phyloP scores from a whole-genome alignment of 2,888 invertebrate genomes.

The Agonopterix arenella region DNA sequence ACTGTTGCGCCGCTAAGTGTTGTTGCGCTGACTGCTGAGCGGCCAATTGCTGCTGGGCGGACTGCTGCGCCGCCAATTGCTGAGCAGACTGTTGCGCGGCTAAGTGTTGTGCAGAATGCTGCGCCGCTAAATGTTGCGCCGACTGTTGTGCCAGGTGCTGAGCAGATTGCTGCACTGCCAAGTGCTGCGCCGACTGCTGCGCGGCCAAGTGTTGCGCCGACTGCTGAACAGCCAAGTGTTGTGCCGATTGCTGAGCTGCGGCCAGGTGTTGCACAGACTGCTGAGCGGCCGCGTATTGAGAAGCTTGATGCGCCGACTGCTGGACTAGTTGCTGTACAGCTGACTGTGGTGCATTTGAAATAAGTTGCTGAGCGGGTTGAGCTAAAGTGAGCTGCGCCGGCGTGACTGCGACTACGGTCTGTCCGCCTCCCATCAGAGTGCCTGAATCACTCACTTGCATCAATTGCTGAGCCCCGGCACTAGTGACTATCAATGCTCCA shows the following conservation, averaged over 20 bases:
- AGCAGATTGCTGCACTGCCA: slow-evolving; percentile 37
- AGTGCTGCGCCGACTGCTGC: slow-evolving; percentile 48
- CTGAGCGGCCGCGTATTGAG: slow-evolving; percentile 30
- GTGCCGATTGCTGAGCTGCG: slow-evolving; percentile 42
- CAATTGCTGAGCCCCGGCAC: slow-evolving; percentile 68
- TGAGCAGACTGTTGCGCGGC: slow-evolving; percentile 46
- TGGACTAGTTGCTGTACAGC: slow-evolving; percentile 66
- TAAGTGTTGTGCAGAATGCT: slow-evolving; percentile 51
- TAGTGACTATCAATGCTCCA: slow-evolving; percentile 66
- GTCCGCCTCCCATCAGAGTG: slow-evolving; percentile 66
- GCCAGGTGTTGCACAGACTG: slow-evolving; percentile 41
- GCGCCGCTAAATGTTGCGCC: slow-evolving; percentile 53
- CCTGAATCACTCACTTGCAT: slow-evolving; percentile 74
- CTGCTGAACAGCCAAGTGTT: slow-evolving; percentile 54
- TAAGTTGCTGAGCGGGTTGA: slow-evolving; percentile 57
- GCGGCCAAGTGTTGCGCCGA: slow-evolving; percentile 45
- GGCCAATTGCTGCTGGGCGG: slow-evolving; percentile 49
- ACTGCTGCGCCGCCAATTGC: slow-evolving; percentile 38
- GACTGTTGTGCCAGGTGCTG: slow-evolving; percentile 50
- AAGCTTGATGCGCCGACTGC: slow-evolving; percentile 43
- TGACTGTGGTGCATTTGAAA: slow-evolving; percentile 56
- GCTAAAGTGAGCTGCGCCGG: slow-evolving; percentile 65
- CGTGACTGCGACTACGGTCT: slow-evolving; percentile 65
- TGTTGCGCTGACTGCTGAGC: slow-evolving; percentile 55
- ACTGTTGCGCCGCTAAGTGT: slow-evolving; percentile 40